phyloP scores from a whole-genome alignment of 2,888 invertebrate species.

The Agonopterix alstromeriana region DNA sequence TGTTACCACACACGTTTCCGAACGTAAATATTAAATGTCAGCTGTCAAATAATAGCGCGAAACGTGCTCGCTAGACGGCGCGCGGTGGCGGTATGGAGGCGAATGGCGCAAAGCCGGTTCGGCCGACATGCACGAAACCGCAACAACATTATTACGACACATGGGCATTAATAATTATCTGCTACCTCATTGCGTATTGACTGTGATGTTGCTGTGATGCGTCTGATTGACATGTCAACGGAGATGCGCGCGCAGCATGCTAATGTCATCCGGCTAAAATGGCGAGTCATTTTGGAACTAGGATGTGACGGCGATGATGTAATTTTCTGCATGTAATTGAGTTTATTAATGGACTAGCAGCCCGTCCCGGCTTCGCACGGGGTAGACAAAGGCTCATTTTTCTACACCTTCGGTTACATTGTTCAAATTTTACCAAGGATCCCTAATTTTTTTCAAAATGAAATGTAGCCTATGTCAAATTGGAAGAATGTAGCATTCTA shows the following conservation, averaged over 20 bases:
- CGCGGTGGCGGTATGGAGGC: constrained; percentile 29
- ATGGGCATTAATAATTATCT: background rate
- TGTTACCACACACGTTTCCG: constrained; percentile 3
- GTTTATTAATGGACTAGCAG: too few species aligned
- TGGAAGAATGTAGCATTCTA: too few species aligned
- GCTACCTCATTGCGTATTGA: constrained; percentile 18
- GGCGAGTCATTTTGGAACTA: too few species aligned
- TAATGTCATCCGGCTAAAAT: background rate
- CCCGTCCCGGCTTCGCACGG: too few species aligned
- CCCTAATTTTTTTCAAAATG: too few species aligned
- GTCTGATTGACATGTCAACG: constrained; percentile 19
- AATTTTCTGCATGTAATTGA: too few species aligned
- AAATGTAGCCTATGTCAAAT: too few species aligned
- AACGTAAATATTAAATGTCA: constrained; percentile 17
- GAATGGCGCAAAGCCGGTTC: constrained; percentile 7
- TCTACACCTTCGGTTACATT: too few species aligned
- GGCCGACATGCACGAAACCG: background rate
- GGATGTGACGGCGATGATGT: too few species aligned
- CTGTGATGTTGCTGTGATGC: constrained; percentile 6
- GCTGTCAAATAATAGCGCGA: constrained; percentile 31
- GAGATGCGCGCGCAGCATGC: constrained; percentile 7
- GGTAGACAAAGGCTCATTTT: too few species aligned
- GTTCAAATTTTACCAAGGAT: too few species aligned
- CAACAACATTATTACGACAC: background rate
- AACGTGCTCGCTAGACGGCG: constrained; percentile 30